Conservation (phyloP, 2,113 vertebrate genomes). For the Bubo bubo region DNA sequence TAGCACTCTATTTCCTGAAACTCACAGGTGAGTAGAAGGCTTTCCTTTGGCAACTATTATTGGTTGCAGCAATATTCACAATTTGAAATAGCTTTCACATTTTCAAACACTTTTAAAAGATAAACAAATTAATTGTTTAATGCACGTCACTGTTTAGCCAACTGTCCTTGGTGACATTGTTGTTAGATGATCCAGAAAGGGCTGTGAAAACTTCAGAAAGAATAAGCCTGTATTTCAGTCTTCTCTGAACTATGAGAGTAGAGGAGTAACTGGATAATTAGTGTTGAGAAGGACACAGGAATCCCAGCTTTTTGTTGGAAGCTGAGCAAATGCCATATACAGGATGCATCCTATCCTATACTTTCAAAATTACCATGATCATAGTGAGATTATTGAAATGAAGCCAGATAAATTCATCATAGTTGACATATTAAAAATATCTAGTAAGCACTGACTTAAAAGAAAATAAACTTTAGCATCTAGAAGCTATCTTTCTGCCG, state of each 20-base stretch:
- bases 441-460: background rate
- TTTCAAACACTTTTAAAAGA: background rate
- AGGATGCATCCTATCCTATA: background rate
- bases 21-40: background rate
- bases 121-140: background rate
- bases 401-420: background rate
- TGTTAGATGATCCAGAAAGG: background rate
- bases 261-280: background rate
- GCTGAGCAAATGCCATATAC: background rate
- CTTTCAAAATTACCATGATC: background rate
- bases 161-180: background rate
- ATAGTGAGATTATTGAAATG: background rate
- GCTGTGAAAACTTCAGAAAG: background rate
- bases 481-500: background rate
- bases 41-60: background rate
- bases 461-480: background rate
- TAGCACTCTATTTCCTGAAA: background rate
- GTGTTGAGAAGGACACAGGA: background rate
- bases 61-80: background rate
- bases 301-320: background rate
- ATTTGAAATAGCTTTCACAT: background rate
- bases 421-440: background rate
- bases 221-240: background rate
- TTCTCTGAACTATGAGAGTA: background rate
- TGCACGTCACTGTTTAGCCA: background rate